Base-by-base conservation (phyloP, 2,888 invertebrate species). In the Andricus curvator region DNA sequence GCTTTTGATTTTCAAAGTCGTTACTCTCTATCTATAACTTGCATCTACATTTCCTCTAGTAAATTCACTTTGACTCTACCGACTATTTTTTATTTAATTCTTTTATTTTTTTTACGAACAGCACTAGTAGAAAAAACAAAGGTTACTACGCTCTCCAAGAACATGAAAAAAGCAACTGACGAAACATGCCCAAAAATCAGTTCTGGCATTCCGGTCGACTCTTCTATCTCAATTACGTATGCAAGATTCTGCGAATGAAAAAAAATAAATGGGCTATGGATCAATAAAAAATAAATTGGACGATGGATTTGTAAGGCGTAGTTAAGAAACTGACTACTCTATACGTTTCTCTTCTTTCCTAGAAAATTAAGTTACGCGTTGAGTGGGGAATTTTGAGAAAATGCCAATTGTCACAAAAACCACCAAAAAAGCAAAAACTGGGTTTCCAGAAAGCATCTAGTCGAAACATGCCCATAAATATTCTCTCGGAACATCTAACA, bases 381-480 rank as follows among this genome's bases (percentile, higher is more conserved):
- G 83, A 83, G 77, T 70, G 9, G 80, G 83, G 80, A 90, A 91
- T 91, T 92, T 91, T 91, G 90, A 91, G 91, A 74, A 92, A 91
- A 91, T 90, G 89, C 90, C 91, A 91, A 91, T 91, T 85, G 84
- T 85, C 81, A 84, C 85, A 85, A 85, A 84, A 84, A 83, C 84
- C 78, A 82, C 85, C 84, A 83, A 81, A 86, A 84, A 84, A 88
- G 82, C 85, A 88, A 86, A 84, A 85, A 85, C 81, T 79, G 81
- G 82, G 83, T 87, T 86, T 81, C 84, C 86, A 90, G 89, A 89
- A 92, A 92, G 91, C 92, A 90, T 90, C 91, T 92, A 92, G 87
- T 89, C 88, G 90, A 91, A 91, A 89, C 92, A 92, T 92, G 92
- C 92, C 91, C 90, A 92, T 92, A 92, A 92, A 91, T 84, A 89